A percentile compares a stretch with the other conserved stretches of the same genome.
phyloP scores from a whole-genome alignment of 1,140 invertebrate species.

The Pseudomyrmex cubaensis region DNA sequence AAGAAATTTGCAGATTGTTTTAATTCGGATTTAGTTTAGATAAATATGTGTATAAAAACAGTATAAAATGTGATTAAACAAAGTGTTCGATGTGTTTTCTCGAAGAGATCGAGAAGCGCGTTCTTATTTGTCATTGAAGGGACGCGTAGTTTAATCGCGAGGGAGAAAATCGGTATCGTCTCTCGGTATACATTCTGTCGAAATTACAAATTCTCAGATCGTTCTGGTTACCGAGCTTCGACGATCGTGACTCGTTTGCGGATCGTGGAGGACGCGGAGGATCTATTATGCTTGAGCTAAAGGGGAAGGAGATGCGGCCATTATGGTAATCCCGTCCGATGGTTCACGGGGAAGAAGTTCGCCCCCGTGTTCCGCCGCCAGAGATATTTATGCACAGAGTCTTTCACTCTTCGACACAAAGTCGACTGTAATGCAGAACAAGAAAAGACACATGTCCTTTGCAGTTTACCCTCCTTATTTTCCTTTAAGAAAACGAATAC shows the following conservation, averaged over 20 bases:
- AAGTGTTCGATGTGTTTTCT: neutral
- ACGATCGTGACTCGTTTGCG: slow-evolving; percentile 63
- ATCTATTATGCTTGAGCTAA: slow-evolving; percentile 59
- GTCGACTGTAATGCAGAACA: slow-evolving; percentile 34
- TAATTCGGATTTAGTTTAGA: no score
- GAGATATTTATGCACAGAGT: slow-evolving; percentile 57
- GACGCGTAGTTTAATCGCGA: slow-evolving; percentile 6
- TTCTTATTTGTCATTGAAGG: slow-evolving; percentile 36
- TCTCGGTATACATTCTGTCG: slow-evolving; percentile 23
- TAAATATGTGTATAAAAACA: neutral
- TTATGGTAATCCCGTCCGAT: slow-evolving; percentile 58
- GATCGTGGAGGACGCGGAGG: slow-evolving; percentile 46
- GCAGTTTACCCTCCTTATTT: slow-evolving; percentile 25
- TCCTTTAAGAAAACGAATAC: slow-evolving; percentile 45
- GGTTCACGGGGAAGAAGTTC: slow-evolving; percentile 46
- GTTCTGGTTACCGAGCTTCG: slow-evolving; percentile 58
- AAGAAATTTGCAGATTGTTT: neutral
- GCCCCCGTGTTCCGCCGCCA: slow-evolving; percentile 15
- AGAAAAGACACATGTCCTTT: slow-evolving; percentile 49
- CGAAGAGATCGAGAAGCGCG: neutral
- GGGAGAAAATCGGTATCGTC: slow-evolving; percentile 32
- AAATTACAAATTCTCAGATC: slow-evolving; percentile 62
- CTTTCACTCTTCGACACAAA: slow-evolving; percentile 47
- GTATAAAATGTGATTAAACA: neutral
- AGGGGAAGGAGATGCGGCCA: slow-evolving; percentile 57